phyloP scores from a whole-genome alignment of 2,113 vertebrate genomes.

The Channa argus region DNA sequence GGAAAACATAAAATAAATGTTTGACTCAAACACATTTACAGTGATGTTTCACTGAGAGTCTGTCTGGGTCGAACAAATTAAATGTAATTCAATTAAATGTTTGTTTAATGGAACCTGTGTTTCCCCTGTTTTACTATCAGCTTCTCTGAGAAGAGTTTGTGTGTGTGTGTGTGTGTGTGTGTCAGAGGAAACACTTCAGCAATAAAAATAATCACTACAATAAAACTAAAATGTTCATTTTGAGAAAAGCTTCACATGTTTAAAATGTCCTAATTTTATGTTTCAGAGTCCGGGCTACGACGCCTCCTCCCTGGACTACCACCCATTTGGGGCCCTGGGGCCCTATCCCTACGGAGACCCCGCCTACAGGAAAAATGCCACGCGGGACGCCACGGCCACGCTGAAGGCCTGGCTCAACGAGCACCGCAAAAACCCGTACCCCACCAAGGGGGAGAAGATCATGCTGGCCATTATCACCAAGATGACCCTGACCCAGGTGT shows the following conservation, averaged over 20 bases:
- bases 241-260: not conserved
- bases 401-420: constrained; percentile 92
- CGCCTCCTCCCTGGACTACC: constrained; percentile 89
- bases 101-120: too few relatives aligned
- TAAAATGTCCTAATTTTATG: not conserved
- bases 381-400: constrained; percentile 90
- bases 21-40: too few relatives aligned
- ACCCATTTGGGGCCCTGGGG: constrained; percentile 89
- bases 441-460: constrained; percentile 98
- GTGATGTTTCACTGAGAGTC: too few relatives aligned
- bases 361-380: constrained; percentile 92
- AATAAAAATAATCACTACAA: too few relatives aligned
- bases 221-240: too few relatives aligned
- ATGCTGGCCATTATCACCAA: constrained; percentile 99
- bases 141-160: too few relatives aligned
- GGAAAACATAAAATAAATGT: too few relatives aligned
- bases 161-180: too few relatives aligned
- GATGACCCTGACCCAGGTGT: constrained; percentile 98
- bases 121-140: too few relatives aligned
- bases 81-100: too few relatives aligned
- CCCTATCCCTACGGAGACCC: constrained; percentile 91
- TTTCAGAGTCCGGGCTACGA: constrained; percentile 89
- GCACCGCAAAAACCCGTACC: constrained; percentile 96
- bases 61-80: too few relatives aligned
- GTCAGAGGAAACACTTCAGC: too few relatives aligned